phyloP scores from a whole-genome alignment of 2,113 vertebrate species.

The Dasyurus viverrinus region DNA sequence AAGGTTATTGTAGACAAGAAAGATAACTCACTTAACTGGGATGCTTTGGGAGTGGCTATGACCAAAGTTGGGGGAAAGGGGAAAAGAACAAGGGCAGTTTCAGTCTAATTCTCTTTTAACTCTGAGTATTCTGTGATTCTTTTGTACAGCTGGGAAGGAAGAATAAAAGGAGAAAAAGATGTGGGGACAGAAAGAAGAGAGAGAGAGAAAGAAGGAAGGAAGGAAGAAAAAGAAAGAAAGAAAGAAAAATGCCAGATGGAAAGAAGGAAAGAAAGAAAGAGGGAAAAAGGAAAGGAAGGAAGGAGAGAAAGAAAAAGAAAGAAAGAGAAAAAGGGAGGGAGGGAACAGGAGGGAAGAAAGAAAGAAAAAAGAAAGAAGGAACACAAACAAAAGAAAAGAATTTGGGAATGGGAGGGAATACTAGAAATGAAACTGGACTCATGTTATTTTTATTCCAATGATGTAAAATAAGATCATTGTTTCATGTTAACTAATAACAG shows the following conservation, averaged over 20 bases:
- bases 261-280: no score
- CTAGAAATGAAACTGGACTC: not conserved
- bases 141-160: not conserved
- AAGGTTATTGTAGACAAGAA: conserved; percentile 6
- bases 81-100: not conserved
- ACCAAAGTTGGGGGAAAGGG: not conserved
- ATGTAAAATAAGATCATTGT: conserved; percentile 39
- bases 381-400: not conserved
- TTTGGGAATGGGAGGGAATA: not conserved
- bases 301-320: no score
- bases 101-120: conserved; percentile 10
- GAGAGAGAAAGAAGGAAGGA: no score
- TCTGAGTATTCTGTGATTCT: not conserved
- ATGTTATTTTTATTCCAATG: conserved; percentile 45
- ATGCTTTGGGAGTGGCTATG: not conserved
- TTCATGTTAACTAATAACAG: conserved; percentile 2
- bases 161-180: not conserved
- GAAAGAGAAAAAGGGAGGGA: no score
- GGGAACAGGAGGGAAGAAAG: fast-evolving
- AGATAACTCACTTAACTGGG: not conserved
- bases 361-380: no score
- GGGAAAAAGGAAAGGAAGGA: no score
- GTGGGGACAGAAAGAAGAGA: not conserved
- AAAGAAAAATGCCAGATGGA: no score
- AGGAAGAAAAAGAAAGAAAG: not conserved